These are phyloP conservation scores for Hesperophylax magnus DNA, from an alignment of 1,140 invertebrate genomes.

Conservation along the genomic window DNA sequence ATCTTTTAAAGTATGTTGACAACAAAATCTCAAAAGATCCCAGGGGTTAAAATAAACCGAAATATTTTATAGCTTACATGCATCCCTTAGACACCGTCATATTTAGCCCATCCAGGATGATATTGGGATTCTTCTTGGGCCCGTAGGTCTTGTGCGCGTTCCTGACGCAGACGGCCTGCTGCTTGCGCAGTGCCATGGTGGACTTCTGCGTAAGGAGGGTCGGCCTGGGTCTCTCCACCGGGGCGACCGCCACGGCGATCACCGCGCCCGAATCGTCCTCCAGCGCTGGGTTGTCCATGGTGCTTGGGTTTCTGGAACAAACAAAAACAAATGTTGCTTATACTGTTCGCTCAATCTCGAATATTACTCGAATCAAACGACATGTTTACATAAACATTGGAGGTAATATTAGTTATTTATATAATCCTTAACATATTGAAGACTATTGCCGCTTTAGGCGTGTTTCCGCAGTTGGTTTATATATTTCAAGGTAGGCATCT, in stretches of 20 bases:
- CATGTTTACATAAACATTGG: no score
- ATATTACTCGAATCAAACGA: no score
- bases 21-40: no score
- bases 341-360: no score
- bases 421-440: no score
- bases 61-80: constrained; percentile 79
- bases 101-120: constrained; percentile 88
- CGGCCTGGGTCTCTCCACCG: constrained; percentile 56
- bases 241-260: constrained; percentile 5
- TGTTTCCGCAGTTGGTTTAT: no score
- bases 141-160: constrained; percentile 90
- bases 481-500: background rate
- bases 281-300: background rate
- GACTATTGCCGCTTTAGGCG: no score
- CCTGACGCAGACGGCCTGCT: constrained; percentile 86
- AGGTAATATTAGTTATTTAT: no score
- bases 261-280: background rate
- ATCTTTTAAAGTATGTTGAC: no score
- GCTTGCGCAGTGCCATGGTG: constrained; percentile 78
- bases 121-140: constrained; percentile 84
- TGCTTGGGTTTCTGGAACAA: no score
- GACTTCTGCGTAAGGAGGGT: constrained; percentile 77
- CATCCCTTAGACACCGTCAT: constrained; percentile 93
- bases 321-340: no score
- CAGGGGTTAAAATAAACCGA: no score